phyloP scores from a whole-genome alignment of 1,140 invertebrate genomes.

The Paramacrobiotus metropolitanus region DNA sequence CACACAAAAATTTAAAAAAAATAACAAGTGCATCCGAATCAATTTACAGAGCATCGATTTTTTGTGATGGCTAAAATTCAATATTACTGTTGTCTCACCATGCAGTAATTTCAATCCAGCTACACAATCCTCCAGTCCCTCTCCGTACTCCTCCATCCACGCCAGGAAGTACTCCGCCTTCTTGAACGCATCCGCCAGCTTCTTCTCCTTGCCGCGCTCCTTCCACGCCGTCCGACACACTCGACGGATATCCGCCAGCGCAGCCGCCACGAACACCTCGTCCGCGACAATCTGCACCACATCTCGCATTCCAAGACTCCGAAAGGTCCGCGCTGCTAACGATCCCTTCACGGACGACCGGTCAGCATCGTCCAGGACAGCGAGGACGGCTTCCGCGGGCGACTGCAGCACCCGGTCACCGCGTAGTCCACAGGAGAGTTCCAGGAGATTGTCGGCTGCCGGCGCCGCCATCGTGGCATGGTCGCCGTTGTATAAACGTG shows the following conservation, averaged over 20 bases:
- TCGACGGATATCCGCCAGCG: background rate
- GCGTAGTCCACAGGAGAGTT: background rate
- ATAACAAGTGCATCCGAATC: too few species aligned
- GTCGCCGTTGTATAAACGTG: background rate
- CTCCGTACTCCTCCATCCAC: background rate
- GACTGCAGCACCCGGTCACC: background rate
- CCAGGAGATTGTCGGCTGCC: background rate
- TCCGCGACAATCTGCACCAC: background rate
- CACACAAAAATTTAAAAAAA: too few species aligned
- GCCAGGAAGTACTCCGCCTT: conserved; percentile 2
- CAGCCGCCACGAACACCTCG: background rate
- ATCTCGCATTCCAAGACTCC: background rate
- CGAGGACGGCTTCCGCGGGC: background rate
- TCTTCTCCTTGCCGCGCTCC: background rate
- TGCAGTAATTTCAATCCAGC: too few species aligned
- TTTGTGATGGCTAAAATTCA: too few species aligned
- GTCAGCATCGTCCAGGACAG: background rate
- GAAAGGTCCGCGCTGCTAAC: background rate
- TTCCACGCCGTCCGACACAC: background rate
- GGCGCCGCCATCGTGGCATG: background rate
- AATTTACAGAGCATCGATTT: too few species aligned
- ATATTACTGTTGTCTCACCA: too few species aligned
- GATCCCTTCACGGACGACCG: background rate
- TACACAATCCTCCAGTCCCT: background rate
- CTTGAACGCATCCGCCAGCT: background rate